A percentile compares a stretch with the other conserved stretches of the same genome.
Evolutionary conservation across 2,113 vertebrate genomes (phyloP).

Genomic region (Rhabdomys dilectus): DNA sequence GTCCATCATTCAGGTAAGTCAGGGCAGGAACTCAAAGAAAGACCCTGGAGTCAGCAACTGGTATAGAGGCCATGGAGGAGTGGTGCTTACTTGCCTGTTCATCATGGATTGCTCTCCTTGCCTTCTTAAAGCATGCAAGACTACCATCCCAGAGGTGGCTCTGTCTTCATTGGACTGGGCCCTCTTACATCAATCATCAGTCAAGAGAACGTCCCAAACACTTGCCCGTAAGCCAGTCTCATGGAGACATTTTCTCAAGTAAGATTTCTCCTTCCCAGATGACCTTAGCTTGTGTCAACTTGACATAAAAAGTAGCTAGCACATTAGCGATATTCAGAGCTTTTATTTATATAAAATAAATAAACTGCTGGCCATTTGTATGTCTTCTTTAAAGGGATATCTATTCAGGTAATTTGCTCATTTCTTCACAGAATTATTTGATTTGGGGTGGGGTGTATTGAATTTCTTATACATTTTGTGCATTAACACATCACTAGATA

Average conservation of each 20-base stretch:
- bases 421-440: neutral
- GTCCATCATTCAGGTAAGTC: neutral
- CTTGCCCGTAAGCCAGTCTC: neutral
- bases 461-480: neutral
- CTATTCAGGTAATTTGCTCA: neutral
- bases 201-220: neutral
- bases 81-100: neutral
- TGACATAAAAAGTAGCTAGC: neutral
- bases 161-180: neutral
- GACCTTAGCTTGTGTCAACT: neutral
- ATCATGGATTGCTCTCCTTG: neutral
- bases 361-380: neutral
- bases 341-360: neutral
- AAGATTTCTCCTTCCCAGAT: neutral
- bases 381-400: neutral
- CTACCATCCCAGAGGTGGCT: too few species aligned
- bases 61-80: neutral
- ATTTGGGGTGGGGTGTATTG: neutral
- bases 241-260: neutral
- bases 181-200: neutral
- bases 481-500: neutral
- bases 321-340: neutral
- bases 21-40: neutral
- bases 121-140: neutral
- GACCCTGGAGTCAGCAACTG: neutral